Conservation (phyloP, 1,140 invertebrate genomes). For the Babylonia areolata region DNA sequence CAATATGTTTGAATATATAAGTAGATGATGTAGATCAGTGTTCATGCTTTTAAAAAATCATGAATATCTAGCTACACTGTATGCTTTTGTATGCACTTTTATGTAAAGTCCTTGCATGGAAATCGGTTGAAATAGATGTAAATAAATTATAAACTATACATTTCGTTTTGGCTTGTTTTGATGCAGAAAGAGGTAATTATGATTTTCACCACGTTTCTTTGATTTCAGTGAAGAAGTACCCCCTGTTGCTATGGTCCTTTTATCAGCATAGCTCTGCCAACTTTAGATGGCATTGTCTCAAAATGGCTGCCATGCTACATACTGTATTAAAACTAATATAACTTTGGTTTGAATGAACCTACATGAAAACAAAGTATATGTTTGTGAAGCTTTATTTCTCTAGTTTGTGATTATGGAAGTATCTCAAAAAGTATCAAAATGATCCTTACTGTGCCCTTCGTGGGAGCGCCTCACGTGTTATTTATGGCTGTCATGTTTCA, state of each 20-base stretch:
- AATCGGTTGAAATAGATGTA: too few species aligned
- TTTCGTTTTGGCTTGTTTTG: too few species aligned
- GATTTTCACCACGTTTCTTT: neutral
- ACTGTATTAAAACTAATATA: neutral
- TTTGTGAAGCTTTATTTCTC: neutral
- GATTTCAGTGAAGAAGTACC: neutral
- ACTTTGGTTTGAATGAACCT: neutral
- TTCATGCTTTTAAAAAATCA: too few species aligned
- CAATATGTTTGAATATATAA: too few species aligned
- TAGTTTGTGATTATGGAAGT: neutral
- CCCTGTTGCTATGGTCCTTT: neutral
- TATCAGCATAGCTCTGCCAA: neutral
- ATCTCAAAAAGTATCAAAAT: neutral
- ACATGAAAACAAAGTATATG: neutral
- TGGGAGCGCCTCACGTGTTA: constrained; percentile 9
- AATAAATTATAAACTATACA: too few species aligned
- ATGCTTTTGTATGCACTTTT: too few species aligned
- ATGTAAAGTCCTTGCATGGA: too few species aligned
- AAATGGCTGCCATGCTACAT: neutral
- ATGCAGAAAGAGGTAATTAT: neutral
- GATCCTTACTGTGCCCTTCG: neutral
- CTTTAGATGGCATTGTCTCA: neutral
- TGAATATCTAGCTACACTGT: too few species aligned
- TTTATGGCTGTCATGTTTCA: too few species aligned
- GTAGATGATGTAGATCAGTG: too few species aligned